Conservation (phyloP, 2,113 vertebrate genomes). For the Papio anubis region DNA sequence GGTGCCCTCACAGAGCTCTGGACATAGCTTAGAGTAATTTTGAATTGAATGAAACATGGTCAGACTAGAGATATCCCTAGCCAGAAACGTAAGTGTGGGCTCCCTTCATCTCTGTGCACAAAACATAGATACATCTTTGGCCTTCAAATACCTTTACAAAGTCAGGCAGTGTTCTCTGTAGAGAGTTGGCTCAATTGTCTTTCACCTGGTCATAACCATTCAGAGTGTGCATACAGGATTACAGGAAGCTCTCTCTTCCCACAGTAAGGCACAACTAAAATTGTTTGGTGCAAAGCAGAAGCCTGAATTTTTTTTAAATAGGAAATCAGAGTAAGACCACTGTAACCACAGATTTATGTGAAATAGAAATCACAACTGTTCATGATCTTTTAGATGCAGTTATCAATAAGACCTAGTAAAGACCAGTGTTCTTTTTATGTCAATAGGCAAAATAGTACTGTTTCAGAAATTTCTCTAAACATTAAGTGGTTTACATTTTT, state of each 20-base stretch:
- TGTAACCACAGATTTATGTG: not conserved
- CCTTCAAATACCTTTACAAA: not conserved
- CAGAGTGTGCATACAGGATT: not conserved
- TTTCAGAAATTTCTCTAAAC: slow-evolving; percentile 55
- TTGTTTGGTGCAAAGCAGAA: not conserved
- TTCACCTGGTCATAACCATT: not conserved
- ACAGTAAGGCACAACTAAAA: not conserved
- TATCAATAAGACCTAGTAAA: not conserved
- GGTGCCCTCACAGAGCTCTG: not conserved
- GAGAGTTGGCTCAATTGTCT: not conserved
- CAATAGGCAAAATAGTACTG: slow-evolving; percentile 44
- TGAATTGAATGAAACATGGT: not conserved
- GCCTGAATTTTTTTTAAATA: not conserved
- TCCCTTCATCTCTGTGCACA: not conserved
- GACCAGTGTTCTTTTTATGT: slow-evolving; percentile 34
- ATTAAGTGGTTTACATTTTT: not conserved
- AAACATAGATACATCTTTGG: not conserved
- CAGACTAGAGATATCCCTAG: too few relatives aligned
- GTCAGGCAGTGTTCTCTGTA: too few relatives aligned
- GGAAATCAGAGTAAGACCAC: not conserved
- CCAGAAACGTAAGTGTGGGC: not conserved
- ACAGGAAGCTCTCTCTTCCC: not conserved
- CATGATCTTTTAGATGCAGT: not conserved
- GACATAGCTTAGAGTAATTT: not conserved
- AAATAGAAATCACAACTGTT: not conserved